A percentile compares a stretch with the other conserved stretches of the same genome.
Conservation (phyloP, 2,888 invertebrate species). For the Dilophus febrilis region DNA sequence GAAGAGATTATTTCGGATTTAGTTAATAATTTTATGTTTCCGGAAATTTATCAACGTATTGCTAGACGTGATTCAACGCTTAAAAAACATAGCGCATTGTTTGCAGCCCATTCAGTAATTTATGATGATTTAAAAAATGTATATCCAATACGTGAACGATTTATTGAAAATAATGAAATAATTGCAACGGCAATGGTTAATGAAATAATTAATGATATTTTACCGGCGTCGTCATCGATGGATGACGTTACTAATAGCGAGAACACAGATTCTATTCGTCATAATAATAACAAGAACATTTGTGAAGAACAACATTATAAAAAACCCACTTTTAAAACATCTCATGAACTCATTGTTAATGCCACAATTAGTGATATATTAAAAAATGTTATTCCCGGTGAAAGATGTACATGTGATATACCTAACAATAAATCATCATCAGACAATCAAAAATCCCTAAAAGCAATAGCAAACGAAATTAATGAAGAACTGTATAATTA, state of each 20-base stretch:
- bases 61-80: slow-evolving; percentile 25
- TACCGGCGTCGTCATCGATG: neutral
- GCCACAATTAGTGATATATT: slow-evolving; percentile 3
- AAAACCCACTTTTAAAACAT: slow-evolving; percentile 5
- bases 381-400: too few species aligned
- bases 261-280: too few species aligned
- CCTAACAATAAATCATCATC: too few species aligned
- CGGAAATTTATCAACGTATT: slow-evolving; percentile 28
- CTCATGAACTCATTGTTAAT: slow-evolving; percentile 5
- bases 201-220: neutral
- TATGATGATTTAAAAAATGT: slow-evolving; percentile 18
- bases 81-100: slow-evolving; percentile 26
- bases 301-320: neutral
- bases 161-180: neutral
- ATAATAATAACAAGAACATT: neutral
- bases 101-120: slow-evolving; percentile 27
- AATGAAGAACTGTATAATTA: slow-evolving; percentile 3
- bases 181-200: neutral
- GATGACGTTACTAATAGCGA: too few species aligned
- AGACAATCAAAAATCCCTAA: neutral
- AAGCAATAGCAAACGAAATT: slow-evolving; percentile 2
- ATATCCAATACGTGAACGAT: neutral
- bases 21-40: slow-evolving; percentile 27
- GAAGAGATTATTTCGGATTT: slow-evolving; percentile 13
- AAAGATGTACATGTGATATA: neutral